These are phyloP conservation scores for Himalopsyche japonica DNA, from an alignment of 2,888 invertebrate species.

Conservation along the genomic window DNA sequence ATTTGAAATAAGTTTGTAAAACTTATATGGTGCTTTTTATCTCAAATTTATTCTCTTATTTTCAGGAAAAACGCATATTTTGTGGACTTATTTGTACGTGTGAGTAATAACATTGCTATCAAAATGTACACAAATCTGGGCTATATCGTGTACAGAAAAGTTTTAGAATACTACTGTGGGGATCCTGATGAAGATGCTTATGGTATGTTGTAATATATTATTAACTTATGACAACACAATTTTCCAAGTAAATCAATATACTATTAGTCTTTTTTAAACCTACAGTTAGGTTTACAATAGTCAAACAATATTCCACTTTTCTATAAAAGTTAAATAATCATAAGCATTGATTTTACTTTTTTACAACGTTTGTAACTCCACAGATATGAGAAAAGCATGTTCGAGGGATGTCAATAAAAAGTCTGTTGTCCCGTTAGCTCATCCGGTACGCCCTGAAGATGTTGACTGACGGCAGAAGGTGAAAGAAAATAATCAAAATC, in stretches of 20 bases:
- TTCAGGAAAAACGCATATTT: constrained; percentile 93
- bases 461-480: constrained; percentile 65
- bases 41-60: constrained; percentile 41
- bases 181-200: constrained; percentile 99
- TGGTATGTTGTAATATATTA: constrained; percentile 63
- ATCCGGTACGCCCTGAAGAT: constrained; percentile 95
- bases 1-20: background rate
- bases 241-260: too few relatives aligned
- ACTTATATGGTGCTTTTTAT: background rate
- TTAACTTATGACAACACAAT: background rate
- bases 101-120: constrained; percentile 96
- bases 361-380: constrained; percentile 41
- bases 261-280: background rate
- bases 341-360: background rate
- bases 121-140: constrained; percentile 96
- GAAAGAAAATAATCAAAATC: background rate
- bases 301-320: background rate
- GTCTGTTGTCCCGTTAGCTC: constrained; percentile 88
- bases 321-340: background rate
- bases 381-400: constrained; percentile 98
- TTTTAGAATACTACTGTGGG: constrained; percentile 97
- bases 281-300: background rate
- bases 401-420: constrained; percentile 89
- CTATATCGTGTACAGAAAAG: constrained; percentile 94
- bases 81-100: constrained; percentile 97